These are phyloP conservation scores for Drosophila recens DNA, from an alignment of 2,888 invertebrate genomes.

Conservation along the genomic window DNA sequence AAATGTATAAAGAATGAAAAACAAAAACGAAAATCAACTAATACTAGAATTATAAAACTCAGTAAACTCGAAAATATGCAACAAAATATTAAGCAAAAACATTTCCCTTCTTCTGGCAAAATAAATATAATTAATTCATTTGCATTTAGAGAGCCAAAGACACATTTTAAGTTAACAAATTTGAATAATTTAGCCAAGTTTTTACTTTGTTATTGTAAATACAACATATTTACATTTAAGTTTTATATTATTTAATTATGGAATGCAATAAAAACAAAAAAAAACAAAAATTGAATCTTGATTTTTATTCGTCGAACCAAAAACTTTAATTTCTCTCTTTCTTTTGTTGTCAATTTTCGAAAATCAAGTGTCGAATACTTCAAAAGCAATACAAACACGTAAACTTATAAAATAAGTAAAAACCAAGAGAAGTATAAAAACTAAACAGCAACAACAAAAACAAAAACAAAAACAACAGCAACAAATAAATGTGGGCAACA, in stretches of 20 bases:
- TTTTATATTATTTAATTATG: constrained; percentile 39
- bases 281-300: neutral
- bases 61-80: constrained; percentile 26
- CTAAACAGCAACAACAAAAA: constrained; percentile 10
- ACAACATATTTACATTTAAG: constrained; percentile 23
- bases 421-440: constrained; percentile 15
- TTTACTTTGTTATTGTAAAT: constrained; percentile 49
- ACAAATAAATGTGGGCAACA: neutral
- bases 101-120: constrained; percentile 30
- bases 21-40: constrained; percentile 34
- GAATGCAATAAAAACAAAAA: constrained; percentile 32
- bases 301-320: constrained; percentile 9
- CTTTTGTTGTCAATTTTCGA: neutral
- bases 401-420: constrained; percentile 45
- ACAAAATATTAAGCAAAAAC: too few relatives aligned
- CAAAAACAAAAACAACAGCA: constrained; percentile 11
- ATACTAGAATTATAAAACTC: constrained; percentile 34
- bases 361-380: constrained; percentile 53
- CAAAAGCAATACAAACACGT: constrained; percentile 69
- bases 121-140: constrained; percentile 8
- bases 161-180: constrained; percentile 39
- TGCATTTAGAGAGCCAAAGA: constrained; percentile 69
- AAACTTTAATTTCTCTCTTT: constrained; percentile 9
- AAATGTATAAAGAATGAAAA: constrained; percentile 61
- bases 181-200: constrained; percentile 28